Conservation (phyloP, 2,888 invertebrate species). For the Archaeoteleia sp. region DNA sequence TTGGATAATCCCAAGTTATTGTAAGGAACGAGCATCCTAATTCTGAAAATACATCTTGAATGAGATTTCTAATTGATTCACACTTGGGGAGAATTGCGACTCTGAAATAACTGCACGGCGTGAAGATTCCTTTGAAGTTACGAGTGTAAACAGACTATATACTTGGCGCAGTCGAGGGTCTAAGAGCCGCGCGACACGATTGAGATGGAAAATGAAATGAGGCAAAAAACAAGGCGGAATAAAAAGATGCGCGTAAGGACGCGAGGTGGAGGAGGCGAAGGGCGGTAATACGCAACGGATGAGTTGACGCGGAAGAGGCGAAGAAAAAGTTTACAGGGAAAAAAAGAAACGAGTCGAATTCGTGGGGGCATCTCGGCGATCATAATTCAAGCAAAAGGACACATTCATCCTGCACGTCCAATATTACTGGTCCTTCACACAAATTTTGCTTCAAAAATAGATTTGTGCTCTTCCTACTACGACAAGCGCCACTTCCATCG, state of each 20-base stretch:
- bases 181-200: slow-evolving; percentile 10
- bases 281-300: slow-evolving; percentile 17
- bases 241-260: slow-evolving; percentile 10
- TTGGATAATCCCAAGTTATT: no score
- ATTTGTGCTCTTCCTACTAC: slow-evolving; percentile 5
- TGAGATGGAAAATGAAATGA: slow-evolving; percentile 29
- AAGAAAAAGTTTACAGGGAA: slow-evolving; percentile 32
- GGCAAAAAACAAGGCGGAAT: slow-evolving; percentile 22
- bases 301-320: slow-evolving; percentile 10
- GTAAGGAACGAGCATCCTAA: no score
- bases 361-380: slow-evolving; percentile 34
- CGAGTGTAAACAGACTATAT: slow-evolving; percentile 71
- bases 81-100: slow-evolving; percentile 12
- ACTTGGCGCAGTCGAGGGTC: slow-evolving; percentile 49
- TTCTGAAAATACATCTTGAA: no score
- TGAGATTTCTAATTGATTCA: slow-evolving; percentile 7
- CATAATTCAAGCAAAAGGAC: slow-evolving; percentile 73
- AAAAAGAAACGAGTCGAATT: slow-evolving; percentile 16
- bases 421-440: slow-evolving; percentile 40
- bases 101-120: slow-evolving; percentile 44
- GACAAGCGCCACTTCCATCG: slow-evolving; percentile 45
- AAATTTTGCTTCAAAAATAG: slow-evolving; percentile 40
- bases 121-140: slow-evolving; percentile 64
- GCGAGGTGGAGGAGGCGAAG: slow-evolving; percentile 27
- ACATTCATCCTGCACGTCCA: slow-evolving; percentile 66